Evolutionary conservation across 2,797 vertebrate genomes (phyloP).

Genomic region (Sciurus carolinensis): DNA sequence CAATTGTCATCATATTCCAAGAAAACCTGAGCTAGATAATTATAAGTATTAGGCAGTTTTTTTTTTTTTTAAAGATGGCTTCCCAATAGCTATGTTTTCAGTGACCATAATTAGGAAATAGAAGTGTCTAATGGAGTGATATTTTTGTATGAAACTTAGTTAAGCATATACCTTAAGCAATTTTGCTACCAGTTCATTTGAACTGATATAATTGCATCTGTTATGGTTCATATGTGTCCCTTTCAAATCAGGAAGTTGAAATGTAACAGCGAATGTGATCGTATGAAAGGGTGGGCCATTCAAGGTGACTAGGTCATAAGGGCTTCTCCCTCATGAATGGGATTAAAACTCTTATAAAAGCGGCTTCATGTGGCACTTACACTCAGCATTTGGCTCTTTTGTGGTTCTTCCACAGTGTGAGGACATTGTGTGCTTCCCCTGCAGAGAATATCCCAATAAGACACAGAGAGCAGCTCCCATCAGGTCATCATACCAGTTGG

Average conservation of each 20-base stretch:
- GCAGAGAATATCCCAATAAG: background rate
- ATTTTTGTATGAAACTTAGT: background rate
- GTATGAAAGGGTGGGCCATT: background rate
- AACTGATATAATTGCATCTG: background rate
- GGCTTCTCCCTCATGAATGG: background rate
- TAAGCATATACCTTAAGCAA: background rate
- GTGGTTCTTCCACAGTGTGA: background rate
- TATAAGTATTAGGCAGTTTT: background rate
- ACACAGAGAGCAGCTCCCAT: background rate
- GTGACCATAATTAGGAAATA: background rate
- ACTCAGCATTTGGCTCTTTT: background rate
- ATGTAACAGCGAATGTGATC: background rate
- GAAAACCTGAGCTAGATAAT: background rate
- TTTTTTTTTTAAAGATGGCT: background rate
- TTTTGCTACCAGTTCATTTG: background rate
- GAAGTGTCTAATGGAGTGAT: background rate
- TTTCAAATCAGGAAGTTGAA: background rate
- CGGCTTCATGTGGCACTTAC: background rate
- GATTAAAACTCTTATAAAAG: background rate
- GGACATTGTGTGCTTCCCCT: background rate
- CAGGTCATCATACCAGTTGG: background rate
- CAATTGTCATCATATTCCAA: background rate
- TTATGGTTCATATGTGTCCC: background rate
- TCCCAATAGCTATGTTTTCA: background rate
- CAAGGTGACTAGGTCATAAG: background rate